Evolutionary conservation across 2,888 invertebrate species (phyloP).

Genomic region (Sinopyrophorus schimmeli): DNA sequence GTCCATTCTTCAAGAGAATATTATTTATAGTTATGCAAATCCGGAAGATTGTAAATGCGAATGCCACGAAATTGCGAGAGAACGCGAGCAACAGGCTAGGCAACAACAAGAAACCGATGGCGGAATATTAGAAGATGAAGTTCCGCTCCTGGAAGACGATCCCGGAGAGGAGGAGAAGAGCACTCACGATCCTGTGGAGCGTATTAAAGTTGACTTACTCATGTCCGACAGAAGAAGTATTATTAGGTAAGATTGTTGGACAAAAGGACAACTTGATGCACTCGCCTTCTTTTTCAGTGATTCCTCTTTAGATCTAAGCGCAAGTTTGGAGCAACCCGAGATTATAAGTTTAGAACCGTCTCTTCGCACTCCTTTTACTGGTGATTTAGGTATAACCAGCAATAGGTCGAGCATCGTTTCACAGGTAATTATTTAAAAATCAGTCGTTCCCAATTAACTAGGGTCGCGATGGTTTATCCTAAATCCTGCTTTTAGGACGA

Average conservation of each 20-base stretch:
- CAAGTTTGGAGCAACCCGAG: slow-evolving; percentile 56
- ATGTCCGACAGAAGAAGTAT: slow-evolving; percentile 52
- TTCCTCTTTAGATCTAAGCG: slow-evolving; percentile 64
- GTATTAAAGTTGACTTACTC: slow-evolving; percentile 47
- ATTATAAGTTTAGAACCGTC: slow-evolving; percentile 51
- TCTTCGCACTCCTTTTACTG: slow-evolving; percentile 61
- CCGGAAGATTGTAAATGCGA: slow-evolving; percentile 88
- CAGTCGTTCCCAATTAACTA: not conserved
- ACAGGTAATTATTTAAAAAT: slow-evolving; percentile 52
- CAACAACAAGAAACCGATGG: slow-evolving; percentile 31
- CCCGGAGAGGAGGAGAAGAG: slow-evolving; percentile 49
- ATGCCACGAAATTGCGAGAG: slow-evolving; percentile 67
- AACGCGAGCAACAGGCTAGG: slow-evolving; percentile 49
- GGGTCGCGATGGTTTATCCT: not conserved
- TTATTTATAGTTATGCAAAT: slow-evolving; percentile 78
- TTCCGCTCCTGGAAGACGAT: slow-evolving; percentile 57
- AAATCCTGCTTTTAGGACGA: slow-evolving; percentile 46
- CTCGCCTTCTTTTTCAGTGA: slow-evolving; percentile 53
- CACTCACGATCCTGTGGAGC: slow-evolving; percentile 44
- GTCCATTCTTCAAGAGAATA: slow-evolving; percentile 53
- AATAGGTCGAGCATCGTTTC: slow-evolving; percentile 63
- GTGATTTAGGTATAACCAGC: slow-evolving; percentile 64
- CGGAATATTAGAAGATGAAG: slow-evolving; percentile 55
- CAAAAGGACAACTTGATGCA: too few species aligned
- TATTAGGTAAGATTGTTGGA: slow-evolving; percentile 49